Evolutionary conservation across 2,888 invertebrate genomes (phyloP), one percentile per base, ranked within the genome.

Genomic region (Argynnis bischoffii): DNA sequence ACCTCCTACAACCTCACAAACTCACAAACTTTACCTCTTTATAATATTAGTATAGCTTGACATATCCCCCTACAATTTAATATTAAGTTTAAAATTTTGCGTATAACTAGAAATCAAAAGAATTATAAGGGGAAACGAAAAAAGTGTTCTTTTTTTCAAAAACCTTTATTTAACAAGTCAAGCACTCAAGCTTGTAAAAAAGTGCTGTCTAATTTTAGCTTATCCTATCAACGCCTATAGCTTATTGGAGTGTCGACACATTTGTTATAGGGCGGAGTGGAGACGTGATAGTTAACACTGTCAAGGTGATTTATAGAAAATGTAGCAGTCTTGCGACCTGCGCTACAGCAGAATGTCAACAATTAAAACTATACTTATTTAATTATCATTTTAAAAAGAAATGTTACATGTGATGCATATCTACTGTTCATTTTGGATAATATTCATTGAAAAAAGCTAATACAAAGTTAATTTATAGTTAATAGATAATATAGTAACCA

Each of bases 221-320:
- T 72, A 71, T 67, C 64, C 81, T 78, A 79, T 82, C 82, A 71
- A 69, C 69, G 69, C 67, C 55, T 63, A 79, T 81, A 84, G 79
- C 79, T 81, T 82, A 84, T 83, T 82, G 80, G 80, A 75, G 82
- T 84, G 90, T 88, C 86, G 85, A 89, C 89, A 88, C 85, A 87
- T 89, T 89, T 84, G 90, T 87, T 80, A 75, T 73, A 79, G 79
- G 80, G 78, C 78, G 78, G 78, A 77, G 75, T 72, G 74, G 81
- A 78, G 77, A 73, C 77, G 79, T 76, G 77, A 78, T 81, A 84
- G 82, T 88, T 86, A 86, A 85, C 86, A 84, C 86, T 79, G 84
- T 81, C 77, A 73, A 64, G 69, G 80, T 88, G 87, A 91, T 90
- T 88, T 89, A 90, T 86, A 74, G 74, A 78, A 76, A 77, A 77